Base-by-base conservation (phyloP, 2,113 vertebrate species). In the Campylomormyrus tamandua region DNA sequence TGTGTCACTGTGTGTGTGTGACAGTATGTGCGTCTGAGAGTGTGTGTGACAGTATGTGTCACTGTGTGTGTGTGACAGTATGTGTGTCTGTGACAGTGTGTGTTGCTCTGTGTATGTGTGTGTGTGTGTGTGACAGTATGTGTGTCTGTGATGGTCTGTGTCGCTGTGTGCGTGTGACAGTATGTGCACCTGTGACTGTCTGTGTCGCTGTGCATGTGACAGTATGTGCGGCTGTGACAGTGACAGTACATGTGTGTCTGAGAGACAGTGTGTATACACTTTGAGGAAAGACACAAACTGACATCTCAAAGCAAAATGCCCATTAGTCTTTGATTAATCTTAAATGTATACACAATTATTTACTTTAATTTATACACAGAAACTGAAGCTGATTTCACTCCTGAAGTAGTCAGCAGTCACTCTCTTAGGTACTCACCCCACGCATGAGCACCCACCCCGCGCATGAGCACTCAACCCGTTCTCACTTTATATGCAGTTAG, bases 141-240 rank as follows among this genome's bases (percentile, higher is more conserved):
- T 46, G 45, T 46, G 45, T 46, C 45, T 46, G 45, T 46, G 45
- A 46, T 0, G 1, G 45, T 46, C 0, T 46, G 45, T 46, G 45
- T 46, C 1, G 45, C 45, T 46, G 50, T 49, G 9, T 11, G 50
- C 1, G 11, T 53, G 17, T 19, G 17, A 19, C 49, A 50, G 11
- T 50, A 50, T 50, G 49, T 50, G 49, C 0, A 0, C 0, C 93
- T 94, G 93, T 27, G 24, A 89, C 90, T 92, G n/a, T 24, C 2
- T 3, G 1, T 56, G 66, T 31, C 39, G 39, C 39, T 39, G 39
- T 39, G 2, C 0, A 0, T 52, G 50, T 15, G 50, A 15, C 50
- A 50, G 50, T 52, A 13, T 50, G 3, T 10, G 46, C 8, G 46
- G 1, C 56, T 21, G 53, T 19, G 21, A 5, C 21, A 5, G 56